Conservation (phyloP, 1,140 invertebrate genomes). For the Drosophila pandora region DNA sequence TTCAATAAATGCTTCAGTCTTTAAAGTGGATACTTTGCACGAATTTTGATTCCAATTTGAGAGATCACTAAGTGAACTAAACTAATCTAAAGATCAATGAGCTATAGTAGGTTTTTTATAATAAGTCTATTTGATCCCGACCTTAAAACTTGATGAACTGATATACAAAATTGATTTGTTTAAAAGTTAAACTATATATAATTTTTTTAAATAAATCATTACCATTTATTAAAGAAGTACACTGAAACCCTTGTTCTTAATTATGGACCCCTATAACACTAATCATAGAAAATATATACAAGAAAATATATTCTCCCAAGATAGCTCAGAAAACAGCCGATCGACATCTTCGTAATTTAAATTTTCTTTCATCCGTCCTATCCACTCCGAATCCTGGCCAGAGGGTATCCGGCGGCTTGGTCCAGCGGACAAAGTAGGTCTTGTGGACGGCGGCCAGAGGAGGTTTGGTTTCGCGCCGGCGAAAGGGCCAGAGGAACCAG, state of each 20-base stretch:
- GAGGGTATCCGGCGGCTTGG: slow-evolving; percentile 67
- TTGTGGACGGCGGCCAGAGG: slow-evolving; percentile 70
- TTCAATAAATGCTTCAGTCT: background rate
- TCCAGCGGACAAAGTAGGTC: slow-evolving; percentile 76
- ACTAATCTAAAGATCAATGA: too few relatives aligned
- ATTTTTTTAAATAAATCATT: background rate
- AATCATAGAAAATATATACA: slow-evolving; percentile 37
- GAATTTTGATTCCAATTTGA: background rate
- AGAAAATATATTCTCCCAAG: slow-evolving; percentile 9
- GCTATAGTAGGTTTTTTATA: too few relatives aligned
- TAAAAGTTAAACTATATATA: background rate
- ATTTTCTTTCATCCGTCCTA: slow-evolving; percentile 16
- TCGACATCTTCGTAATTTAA: slow-evolving; percentile 59
- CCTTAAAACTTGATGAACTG: too few relatives aligned
- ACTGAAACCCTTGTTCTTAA: background rate
- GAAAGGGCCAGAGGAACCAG: slow-evolving; percentile 73
- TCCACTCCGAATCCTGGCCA: slow-evolving; percentile 68
- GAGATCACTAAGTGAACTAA: too few relatives aligned
- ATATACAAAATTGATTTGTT: too few relatives aligned
- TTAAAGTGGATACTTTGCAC: background rate
- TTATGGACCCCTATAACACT: background rate
- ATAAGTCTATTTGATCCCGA: too few relatives aligned
- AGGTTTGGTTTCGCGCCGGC: slow-evolving; percentile 29
- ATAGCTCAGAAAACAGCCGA: slow-evolving; percentile 64
- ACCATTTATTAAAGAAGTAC: background rate